Evolutionary conservation across 1,140 invertebrate species (phyloP).

Genomic region (Probaryconus sp.): DNA sequence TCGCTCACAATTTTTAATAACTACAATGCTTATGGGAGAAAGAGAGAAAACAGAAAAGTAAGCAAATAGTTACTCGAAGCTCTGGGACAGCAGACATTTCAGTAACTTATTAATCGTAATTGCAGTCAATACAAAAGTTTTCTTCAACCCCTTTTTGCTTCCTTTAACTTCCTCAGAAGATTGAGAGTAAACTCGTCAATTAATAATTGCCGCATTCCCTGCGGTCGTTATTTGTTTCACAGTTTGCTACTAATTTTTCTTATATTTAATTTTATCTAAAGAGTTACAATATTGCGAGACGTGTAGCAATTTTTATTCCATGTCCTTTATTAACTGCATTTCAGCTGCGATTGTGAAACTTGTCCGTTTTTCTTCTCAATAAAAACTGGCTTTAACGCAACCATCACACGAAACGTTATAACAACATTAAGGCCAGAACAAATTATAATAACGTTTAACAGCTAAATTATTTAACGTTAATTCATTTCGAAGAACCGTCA

Average conservation of each 20-base stretch:
- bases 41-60: conserved; percentile 29
- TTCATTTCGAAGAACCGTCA: too few species aligned
- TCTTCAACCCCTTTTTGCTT: conserved; percentile 51
- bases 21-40: conserved; percentile 28
- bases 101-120: conserved; percentile 71
- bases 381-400: too few species aligned
- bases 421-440: too few species aligned
- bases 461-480: too few species aligned
- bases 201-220: conserved; percentile 69
- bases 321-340: conserved; percentile 22
- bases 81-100: conserved; percentile 40
- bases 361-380: conserved; percentile 1
- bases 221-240: conserved; percentile 51
- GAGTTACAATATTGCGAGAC: conserved; percentile 36
- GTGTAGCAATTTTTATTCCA: conserved; percentile 37
- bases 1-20: conserved; percentile 42
- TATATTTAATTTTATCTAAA: conserved; percentile 64
- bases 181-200: conserved; percentile 70
- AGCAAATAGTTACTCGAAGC: conserved; percentile 32
- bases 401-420: too few species aligned
- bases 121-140: conserved; percentile 68
- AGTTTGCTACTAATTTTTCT: conserved; percentile 58
- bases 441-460: too few species aligned
- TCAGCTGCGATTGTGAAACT: conserved; percentile 3
- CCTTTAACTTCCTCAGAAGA: conserved; percentile 43